Conservation (phyloP, 2,113 vertebrate species). For the Colistium nudipinnis region DNA sequence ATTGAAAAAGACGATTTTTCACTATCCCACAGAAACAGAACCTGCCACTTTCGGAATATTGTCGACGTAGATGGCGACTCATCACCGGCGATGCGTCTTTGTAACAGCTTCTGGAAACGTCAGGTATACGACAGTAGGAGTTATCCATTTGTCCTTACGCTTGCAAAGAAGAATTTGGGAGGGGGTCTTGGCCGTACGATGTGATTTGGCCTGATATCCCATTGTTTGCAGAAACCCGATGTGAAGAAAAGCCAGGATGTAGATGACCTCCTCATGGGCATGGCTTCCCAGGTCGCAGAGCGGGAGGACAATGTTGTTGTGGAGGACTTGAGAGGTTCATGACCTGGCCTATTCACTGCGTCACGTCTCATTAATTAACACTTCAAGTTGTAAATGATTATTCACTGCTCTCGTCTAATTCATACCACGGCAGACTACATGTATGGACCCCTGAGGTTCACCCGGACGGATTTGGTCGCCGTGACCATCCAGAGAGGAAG, state of each 20-base stretch:
- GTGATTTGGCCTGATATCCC: too few relatives aligned
- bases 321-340: conserved; percentile 91
- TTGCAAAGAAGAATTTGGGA: not conserved
- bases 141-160: not conserved
- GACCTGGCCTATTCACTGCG: not conserved
- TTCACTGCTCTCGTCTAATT: not conserved
- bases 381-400: not conserved
- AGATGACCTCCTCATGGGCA: conserved; percentile 89
- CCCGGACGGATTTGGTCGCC: conserved; percentile 88
- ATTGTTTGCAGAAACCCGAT: conserved; percentile 75
- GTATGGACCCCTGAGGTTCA: conserved; percentile 89
- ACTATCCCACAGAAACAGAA: conserved; percentile 79
- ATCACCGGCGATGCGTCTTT: conserved; percentile 85
- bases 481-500: conserved; percentile 88
- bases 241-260: conserved; percentile 77
- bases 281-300: conserved; percentile 95
- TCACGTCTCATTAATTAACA: not conserved
- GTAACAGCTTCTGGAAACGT: conserved; percentile 96
- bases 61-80: conserved; percentile 41
- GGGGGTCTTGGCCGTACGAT: too few relatives aligned
- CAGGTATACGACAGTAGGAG: conserved; percentile 76
- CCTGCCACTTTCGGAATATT: conserved; percentile 80
- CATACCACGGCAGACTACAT: conserved; percentile 86
- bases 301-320: conserved; percentile 89
- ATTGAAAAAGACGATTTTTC: not conserved